Evolutionary conservation across 2,797 vertebrate genomes (phyloP).

Genomic region (Semotilus atromaculatus): DNA sequence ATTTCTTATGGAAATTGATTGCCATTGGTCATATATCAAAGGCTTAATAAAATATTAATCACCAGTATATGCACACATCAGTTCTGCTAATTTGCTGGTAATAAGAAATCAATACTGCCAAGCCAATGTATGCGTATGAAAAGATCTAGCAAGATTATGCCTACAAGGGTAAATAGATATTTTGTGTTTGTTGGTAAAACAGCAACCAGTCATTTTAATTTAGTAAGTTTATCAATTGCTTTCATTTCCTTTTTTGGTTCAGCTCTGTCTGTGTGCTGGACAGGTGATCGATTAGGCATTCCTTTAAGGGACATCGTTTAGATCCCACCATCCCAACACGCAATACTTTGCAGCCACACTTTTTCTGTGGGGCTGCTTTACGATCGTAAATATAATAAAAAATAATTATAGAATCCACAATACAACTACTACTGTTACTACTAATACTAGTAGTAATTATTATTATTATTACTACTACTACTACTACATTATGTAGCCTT

Average conservation of each 20-base stretch:
- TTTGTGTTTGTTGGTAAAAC: conserved; percentile 51
- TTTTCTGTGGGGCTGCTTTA: background rate
- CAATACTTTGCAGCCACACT: background rate
- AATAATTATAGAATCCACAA: background rate
- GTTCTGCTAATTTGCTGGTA: conserved; percentile 64
- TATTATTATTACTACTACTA: too few relatives aligned
- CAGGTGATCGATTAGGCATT: background rate
- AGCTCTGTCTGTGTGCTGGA: background rate
- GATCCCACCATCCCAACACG: background rate
- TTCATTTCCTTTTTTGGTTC: conserved; percentile 3
- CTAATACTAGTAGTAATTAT: background rate
- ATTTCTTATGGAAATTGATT: conserved; percentile 49
- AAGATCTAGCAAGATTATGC: conserved; percentile 55
- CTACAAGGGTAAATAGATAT: conserved; percentile 40
- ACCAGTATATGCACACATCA: conserved; percentile 40
- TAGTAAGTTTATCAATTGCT: conserved; percentile 27
- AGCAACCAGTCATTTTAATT: conserved; percentile 40
- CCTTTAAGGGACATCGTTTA: background rate
- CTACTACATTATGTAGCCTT: background rate
- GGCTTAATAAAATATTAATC: conserved; percentile 59
- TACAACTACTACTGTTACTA: too few relatives aligned
- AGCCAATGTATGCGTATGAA: conserved; percentile 55
- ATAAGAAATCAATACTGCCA: conserved; percentile 65
- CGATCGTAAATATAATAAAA: too few relatives aligned
- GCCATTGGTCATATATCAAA: conserved; percentile 55